phyloP scores from a whole-genome alignment of 2,113 vertebrate genomes.

The Podarcis raffonei region DNA sequence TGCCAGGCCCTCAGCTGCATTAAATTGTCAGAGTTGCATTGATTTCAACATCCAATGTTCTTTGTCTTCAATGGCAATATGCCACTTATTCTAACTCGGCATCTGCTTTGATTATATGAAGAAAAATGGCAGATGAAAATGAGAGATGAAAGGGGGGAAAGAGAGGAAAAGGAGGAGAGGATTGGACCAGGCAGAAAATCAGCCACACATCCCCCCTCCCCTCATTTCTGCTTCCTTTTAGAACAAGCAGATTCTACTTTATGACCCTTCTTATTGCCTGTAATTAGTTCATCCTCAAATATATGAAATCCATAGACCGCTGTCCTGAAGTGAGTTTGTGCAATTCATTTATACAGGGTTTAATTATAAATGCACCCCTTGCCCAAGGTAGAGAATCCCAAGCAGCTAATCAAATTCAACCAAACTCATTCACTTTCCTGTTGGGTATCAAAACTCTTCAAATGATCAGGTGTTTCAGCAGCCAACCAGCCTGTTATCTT shows the following conservation, averaged over 20 bases:
- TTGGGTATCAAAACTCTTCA: background rate
- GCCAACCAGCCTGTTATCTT: background rate
- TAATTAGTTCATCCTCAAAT: background rate
- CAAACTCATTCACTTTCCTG: background rate
- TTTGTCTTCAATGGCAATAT: background rate
- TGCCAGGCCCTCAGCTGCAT: background rate
- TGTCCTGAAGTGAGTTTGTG: background rate
- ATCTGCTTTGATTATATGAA: slow-evolving; percentile 1
- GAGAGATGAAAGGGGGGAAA: background rate
- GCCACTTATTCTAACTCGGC: background rate
- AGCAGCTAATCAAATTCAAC: background rate
- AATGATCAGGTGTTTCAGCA: background rate
- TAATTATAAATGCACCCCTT: background rate
- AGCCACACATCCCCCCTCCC: background rate
- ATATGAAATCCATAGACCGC: background rate
- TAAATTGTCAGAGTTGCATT: background rate
- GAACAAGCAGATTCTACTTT: background rate
- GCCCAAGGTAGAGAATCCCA: background rate
- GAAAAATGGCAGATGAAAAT: background rate
- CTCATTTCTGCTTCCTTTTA: background rate
- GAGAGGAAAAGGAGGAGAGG: background rate
- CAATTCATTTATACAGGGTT: too few species aligned
- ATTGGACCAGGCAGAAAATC: background rate
- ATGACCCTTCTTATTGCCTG: background rate
- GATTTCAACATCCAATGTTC: background rate